A percentile compares a stretch with the other conserved stretches of the same genome.
These are phyloP conservation scores for Andrena hattorfiana DNA, from an alignment of 2,888 invertebrate species.

Conservation along the genomic window DNA sequence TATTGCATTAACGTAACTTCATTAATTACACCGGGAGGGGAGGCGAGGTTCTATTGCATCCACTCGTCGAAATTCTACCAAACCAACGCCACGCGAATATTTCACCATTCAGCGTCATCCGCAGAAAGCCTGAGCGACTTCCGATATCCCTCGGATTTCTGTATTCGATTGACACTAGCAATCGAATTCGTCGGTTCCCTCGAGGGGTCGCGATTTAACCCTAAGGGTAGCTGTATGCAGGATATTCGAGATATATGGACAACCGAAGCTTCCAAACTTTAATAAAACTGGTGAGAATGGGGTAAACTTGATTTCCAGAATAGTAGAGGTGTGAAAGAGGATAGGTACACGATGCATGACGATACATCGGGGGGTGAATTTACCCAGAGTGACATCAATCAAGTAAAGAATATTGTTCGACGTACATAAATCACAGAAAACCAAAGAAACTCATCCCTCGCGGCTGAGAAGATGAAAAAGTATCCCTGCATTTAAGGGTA, in stretches of 20 bases:
- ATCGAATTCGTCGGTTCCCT: slow-evolving; percentile 7
- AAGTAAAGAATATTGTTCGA: too few relatives aligned
- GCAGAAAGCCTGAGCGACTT: slow-evolving; percentile 53
- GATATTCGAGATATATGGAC: neutral
- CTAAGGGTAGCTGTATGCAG: neutral
- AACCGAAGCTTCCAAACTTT: neutral
- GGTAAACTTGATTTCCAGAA: neutral
- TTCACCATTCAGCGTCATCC: slow-evolving; percentile 34
- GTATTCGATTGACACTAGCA: slow-evolving; percentile 5
- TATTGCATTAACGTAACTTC: slow-evolving; percentile 73
- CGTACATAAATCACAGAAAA: too few relatives aligned
- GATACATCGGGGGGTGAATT: too few relatives aligned
- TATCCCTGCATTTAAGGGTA: neutral
- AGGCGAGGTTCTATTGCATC: slow-evolving; percentile 37
- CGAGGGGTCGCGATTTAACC: slow-evolving; percentile 33
- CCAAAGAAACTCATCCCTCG: too few relatives aligned
- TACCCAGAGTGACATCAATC: too few relatives aligned
- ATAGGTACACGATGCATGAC: too few relatives aligned
- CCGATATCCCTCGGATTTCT: slow-evolving; percentile 72
- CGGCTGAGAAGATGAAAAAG: neutral
- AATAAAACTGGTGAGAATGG: neutral
- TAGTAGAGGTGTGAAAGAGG: neutral
- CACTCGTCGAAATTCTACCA: slow-evolving; percentile 23
- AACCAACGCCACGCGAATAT: slow-evolving; percentile 36
- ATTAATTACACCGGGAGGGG: slow-evolving; percentile 66